Conservation (phyloP, 2,797 vertebrate genomes). For the Notolabrus celidotus region DNA sequence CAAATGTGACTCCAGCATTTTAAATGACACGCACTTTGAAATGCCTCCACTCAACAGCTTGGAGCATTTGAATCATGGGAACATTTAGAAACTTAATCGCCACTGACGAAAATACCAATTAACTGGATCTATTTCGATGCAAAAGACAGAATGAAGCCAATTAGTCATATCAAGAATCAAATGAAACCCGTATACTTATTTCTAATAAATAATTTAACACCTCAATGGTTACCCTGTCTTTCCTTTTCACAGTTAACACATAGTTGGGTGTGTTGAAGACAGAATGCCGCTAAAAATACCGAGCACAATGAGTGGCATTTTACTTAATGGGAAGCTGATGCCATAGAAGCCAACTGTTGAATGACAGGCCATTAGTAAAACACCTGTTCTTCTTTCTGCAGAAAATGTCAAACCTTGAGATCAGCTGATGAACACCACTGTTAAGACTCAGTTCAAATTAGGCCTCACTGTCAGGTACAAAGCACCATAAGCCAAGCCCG, state of each 20-base stretch:
- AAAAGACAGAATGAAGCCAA: slow-evolving; percentile 18
- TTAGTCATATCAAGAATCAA: slow-evolving; percentile 10
- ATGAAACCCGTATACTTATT: slow-evolving; percentile 14
- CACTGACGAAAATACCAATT: slow-evolving; percentile 28
- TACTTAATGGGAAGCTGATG: slow-evolving; percentile 49
- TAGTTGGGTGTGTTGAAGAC: slow-evolving; percentile 10
- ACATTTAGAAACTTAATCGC: slow-evolving; percentile 34
- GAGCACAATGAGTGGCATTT: slow-evolving; percentile 43
- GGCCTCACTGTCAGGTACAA: slow-evolving; percentile 33
- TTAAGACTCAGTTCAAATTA: slow-evolving; percentile 43
- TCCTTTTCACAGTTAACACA: slow-evolving; percentile 4
- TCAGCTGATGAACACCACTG: slow-evolving; percentile 57
- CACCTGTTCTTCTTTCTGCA: slow-evolving; percentile 54
- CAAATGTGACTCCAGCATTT: slow-evolving; percentile 59
- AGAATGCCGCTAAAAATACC: slow-evolving; percentile 19
- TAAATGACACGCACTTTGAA: slow-evolving; percentile 46
- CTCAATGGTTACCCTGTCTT: slow-evolving; percentile 2
- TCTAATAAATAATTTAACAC: slow-evolving; percentile 12
- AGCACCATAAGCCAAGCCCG: neutral
- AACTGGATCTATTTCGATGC: slow-evolving; percentile 35
- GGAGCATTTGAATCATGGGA: slow-evolving; percentile 42
- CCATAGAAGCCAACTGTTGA: slow-evolving; percentile 51
- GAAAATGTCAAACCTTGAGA: slow-evolving; percentile 61
- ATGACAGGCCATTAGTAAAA: slow-evolving; percentile 60
- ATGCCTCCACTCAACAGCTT: slow-evolving; percentile 52